Evolutionary conservation across 2,113 vertebrate species (phyloP).

Genomic region (Anarrhichthys ocellatus): DNA sequence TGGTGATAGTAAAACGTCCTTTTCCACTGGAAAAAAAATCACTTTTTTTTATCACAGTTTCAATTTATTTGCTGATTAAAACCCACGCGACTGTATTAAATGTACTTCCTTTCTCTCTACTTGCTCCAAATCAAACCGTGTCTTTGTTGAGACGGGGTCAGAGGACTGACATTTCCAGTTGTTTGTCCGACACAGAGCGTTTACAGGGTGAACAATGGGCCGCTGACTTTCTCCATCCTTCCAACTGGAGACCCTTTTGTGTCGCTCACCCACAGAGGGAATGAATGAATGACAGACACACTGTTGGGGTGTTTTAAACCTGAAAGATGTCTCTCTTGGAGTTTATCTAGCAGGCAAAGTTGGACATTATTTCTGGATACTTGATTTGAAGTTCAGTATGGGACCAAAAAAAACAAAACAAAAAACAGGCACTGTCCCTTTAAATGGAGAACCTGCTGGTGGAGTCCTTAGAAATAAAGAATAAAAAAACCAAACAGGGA

Average conservation of each 20-base stretch:
- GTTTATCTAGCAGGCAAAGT: background rate
- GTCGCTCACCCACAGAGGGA: background rate
- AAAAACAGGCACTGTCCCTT: constrained; percentile 79
- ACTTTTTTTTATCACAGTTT: background rate
- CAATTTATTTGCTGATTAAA: background rate
- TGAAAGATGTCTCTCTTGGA: too few relatives aligned
- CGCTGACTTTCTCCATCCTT: constrained; percentile 53
- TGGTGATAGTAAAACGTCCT: background rate
- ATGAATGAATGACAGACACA: background rate
- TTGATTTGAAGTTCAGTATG: constrained; percentile 25
- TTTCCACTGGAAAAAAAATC: background rate
- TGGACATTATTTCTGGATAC: background rate
- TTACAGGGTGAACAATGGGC: constrained; percentile 52
- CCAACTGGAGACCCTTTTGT: constrained; percentile 28
- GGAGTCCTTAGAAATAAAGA: constrained; percentile 53
- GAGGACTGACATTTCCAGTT: constrained; percentile 39
- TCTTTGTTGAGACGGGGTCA: constrained; percentile 11
- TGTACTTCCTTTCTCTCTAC: background rate
- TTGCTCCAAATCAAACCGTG: background rate
- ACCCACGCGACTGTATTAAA: background rate
- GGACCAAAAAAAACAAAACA: constrained; percentile 27
- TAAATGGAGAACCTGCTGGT: constrained; percentile 74
- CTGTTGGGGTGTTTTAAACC: background rate
- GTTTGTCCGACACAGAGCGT: background rate
- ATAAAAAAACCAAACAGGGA: background rate